These are phyloP conservation scores for Idris sp. DNA, from an alignment of 1,140 invertebrate genomes.

Conservation along the genomic window DNA sequence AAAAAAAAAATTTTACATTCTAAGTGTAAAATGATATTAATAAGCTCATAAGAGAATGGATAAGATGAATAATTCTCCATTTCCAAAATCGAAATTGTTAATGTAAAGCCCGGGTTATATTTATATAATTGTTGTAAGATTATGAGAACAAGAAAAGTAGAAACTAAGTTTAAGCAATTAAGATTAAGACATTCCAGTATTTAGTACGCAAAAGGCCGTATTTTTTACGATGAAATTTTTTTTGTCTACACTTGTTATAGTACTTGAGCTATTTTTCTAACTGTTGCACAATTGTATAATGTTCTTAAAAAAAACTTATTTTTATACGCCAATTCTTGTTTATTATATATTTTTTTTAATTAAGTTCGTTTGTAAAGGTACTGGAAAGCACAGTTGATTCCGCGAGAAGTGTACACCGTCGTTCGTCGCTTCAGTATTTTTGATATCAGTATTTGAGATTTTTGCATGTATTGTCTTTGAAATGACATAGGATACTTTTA, in stretches of 20 bases:
- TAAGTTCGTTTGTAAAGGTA: constrained; percentile 33
- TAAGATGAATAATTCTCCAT: constrained; percentile 25
- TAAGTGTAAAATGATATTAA: constrained; percentile 28
- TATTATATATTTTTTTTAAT: constrained; percentile 18
- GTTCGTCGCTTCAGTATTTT: constrained; percentile 74
- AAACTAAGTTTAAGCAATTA: constrained; percentile 17
- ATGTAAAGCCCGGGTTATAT: constrained; percentile 25
- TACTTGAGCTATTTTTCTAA: constrained; percentile 46
- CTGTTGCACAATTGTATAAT: constrained; percentile 48
- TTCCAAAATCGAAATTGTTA: constrained; percentile 10
- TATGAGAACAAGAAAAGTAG: constrained; percentile 32
- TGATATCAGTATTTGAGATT: constrained; percentile 77
- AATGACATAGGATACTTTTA: constrained; percentile 58
- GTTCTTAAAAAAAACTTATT: constrained; percentile 43
- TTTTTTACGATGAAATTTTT: constrained; percentile 43
- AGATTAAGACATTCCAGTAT: constrained; percentile 60
- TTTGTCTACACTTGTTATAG: constrained; percentile 48
- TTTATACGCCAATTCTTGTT: constrained; percentile 37
- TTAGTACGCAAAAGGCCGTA: constrained; percentile 33
- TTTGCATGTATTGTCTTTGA: constrained; percentile 63
- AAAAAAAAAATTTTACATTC: neutral
- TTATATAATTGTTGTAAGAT: constrained; percentile 45
- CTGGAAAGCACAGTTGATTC: constrained; percentile 36
- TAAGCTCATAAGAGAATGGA: constrained; percentile 12
- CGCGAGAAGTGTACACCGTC: constrained; percentile 53